Conservation (phyloP, 1,140 invertebrate genomes). For the Campoletis sonorensis region DNA sequence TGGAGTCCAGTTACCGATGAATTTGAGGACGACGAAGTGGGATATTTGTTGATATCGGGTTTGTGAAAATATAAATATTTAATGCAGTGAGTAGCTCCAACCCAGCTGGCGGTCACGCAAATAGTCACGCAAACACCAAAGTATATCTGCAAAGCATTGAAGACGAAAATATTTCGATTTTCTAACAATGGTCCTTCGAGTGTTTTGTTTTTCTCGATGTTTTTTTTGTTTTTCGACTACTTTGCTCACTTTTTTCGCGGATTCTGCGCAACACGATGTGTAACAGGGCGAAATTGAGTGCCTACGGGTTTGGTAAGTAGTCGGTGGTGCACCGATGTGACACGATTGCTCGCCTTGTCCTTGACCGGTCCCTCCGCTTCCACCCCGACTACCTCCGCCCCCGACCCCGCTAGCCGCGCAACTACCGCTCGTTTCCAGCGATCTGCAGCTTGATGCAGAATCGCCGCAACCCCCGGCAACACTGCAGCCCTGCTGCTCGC, state of each 20-base stretch:
- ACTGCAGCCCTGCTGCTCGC: conserved; percentile 67
- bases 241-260: conserved; percentile 69
- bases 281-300: conserved; percentile 67
- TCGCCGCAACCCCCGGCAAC: conserved; percentile 62
- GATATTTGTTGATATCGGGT: conserved; percentile 65
- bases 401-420: conserved; percentile 54
- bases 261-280: conserved; percentile 72
- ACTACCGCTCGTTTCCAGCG: conserved; percentile 63
- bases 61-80: conserved; percentile 87
- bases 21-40: conserved; percentile 65
- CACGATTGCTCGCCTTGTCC: conserved; percentile 65
- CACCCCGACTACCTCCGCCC: conserved; percentile 55
- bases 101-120: conserved; percentile 91
- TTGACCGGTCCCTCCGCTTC: conserved; percentile 54
- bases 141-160: conserved; percentile 83
- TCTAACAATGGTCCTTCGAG: background rate
- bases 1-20: conserved; percentile 71
- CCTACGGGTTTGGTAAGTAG: conserved; percentile 62
- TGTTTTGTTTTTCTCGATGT: conserved; percentile 24
- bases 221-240: background rate
- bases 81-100: conserved; percentile 91
- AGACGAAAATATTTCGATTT: conserved; percentile 36
- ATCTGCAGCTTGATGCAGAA: conserved; percentile 65
- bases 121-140: conserved; percentile 91
- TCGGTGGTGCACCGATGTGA: conserved; percentile 60